These are phyloP conservation scores for Phaetusa simplex DNA, from an alignment of 2,113 vertebrate genomes.

Conservation along the genomic window DNA sequence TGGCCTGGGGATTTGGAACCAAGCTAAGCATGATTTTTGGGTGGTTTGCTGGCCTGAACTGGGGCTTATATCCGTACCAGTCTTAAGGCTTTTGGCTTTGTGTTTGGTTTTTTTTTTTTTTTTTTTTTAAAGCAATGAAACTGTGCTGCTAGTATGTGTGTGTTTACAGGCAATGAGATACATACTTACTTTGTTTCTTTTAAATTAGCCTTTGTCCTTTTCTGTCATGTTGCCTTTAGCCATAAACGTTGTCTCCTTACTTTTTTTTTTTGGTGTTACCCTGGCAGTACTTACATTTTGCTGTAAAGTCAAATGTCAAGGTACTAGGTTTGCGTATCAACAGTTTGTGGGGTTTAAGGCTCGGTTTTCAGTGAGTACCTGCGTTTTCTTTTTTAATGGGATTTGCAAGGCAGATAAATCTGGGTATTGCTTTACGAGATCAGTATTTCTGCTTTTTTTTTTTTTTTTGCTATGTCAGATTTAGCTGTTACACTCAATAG, in stretches of 20 bases:
- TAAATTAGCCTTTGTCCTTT: not conserved
- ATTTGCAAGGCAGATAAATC: not conserved
- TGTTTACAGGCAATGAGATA: not conserved
- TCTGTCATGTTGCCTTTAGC: not conserved
- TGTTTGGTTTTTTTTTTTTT: not conserved
- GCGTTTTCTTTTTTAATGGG: not conserved
- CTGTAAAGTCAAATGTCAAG: not conserved
- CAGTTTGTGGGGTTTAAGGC: not conserved
- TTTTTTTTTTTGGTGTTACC: not conserved
- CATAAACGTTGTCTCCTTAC: not conserved
- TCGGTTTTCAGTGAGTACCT: not conserved
- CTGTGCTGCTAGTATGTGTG: not conserved
- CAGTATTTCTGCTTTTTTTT: not conserved
- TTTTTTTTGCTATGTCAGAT: not conserved
- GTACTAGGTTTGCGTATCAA: not conserved
- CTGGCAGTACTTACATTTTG: not conserved
- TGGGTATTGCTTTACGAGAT: not conserved
- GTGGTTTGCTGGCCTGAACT: not conserved
- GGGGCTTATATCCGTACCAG: not conserved
- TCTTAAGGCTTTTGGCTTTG: not conserved
- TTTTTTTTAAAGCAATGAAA: not conserved
- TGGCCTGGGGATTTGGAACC: not conserved
- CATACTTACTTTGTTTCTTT: not conserved
- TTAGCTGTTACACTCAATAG: not conserved
- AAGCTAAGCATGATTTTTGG: not conserved